Evolutionary conservation across 2,888 invertebrate genomes (phyloP).

Genomic region (Chydorus sphaericus): DNA sequence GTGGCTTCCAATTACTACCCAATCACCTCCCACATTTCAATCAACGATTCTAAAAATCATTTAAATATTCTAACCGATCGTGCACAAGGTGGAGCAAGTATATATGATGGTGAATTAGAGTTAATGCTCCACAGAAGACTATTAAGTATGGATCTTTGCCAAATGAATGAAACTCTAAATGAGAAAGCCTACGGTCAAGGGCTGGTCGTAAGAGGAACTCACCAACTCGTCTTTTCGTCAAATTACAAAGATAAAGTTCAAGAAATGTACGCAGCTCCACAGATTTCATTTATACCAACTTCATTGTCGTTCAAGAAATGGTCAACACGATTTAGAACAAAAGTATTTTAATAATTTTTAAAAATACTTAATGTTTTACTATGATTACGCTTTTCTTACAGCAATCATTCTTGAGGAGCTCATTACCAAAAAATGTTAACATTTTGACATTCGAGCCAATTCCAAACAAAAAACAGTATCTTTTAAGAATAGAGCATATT

Average conservation of each 20-base stretch:
- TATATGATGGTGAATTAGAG: conserved; percentile 58
- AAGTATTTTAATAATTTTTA: conserved; percentile 26
- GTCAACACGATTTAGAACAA: conserved; percentile 28
- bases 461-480: conserved; percentile 37
- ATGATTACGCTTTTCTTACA: conserved; percentile 26
- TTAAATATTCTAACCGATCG: conserved; percentile 38
- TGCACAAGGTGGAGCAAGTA: conserved; percentile 64
- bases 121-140: conserved; percentile 60
- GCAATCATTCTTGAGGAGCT: conserved; percentile 38
- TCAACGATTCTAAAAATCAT: conserved; percentile 31
- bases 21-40: conserved; percentile 32
- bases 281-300: conserved; percentile 4
- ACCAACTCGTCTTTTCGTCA: conserved; percentile 26
- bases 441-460: conserved; percentile 66
- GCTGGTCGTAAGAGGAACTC: conserved; percentile 40
- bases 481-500: conserved; percentile 64
- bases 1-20: conserved; percentile 40
- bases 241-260: conserved; percentile 29
- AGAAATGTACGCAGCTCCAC: neutral
- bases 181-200: conserved; percentile 39
- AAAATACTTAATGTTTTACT: too few species aligned
- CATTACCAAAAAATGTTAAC: conserved; percentile 53
- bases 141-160: conserved; percentile 51
- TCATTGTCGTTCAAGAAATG: neutral
- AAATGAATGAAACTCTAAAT: conserved; percentile 53